Evolutionary conservation across 1,140 invertebrate genomes (phyloP).

Genomic region (Pinna nobilis): DNA sequence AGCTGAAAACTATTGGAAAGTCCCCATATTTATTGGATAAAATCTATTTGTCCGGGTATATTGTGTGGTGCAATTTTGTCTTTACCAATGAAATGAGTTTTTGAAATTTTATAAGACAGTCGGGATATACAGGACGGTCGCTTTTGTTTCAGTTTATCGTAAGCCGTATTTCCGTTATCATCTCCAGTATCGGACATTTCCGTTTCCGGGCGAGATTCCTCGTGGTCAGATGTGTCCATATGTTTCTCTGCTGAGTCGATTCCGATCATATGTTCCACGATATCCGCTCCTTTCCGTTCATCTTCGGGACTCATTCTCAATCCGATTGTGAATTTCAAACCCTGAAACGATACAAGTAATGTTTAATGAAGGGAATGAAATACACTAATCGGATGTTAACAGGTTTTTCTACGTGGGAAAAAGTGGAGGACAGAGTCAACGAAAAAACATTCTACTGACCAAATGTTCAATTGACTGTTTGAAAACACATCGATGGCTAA

Average conservation of each 20-base stretch:
- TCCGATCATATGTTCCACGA: slow-evolving; percentile 63
- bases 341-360: slow-evolving; percentile 44
- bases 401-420: not conserved
- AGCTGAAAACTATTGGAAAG: not conserved
- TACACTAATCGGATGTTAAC: not conserved
- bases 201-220: slow-evolving; percentile 8
- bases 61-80: not conserved
- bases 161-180: not conserved
- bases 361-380: not conserved
- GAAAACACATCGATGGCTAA: too few species aligned
- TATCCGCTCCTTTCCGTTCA: slow-evolving; percentile 70
- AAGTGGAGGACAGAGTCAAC: not conserved
- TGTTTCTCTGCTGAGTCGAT: slow-evolving; percentile 11
- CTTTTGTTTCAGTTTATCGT: not conserved
- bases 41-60: slow-evolving; percentile 1
- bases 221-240: not conserved
- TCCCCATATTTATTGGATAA: not conserved
- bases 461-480: too few species aligned
- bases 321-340: slow-evolving; percentile 66
- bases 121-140: not conserved
- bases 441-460: not conserved
- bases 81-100: not conserved
- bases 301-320: slow-evolving; percentile 66
- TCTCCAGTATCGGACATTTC: not conserved
- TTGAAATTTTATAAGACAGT: slow-evolving; percentile 13